Conservation (phyloP, 23 tunicate species). For the Halocynthia aurantium region DNA sequence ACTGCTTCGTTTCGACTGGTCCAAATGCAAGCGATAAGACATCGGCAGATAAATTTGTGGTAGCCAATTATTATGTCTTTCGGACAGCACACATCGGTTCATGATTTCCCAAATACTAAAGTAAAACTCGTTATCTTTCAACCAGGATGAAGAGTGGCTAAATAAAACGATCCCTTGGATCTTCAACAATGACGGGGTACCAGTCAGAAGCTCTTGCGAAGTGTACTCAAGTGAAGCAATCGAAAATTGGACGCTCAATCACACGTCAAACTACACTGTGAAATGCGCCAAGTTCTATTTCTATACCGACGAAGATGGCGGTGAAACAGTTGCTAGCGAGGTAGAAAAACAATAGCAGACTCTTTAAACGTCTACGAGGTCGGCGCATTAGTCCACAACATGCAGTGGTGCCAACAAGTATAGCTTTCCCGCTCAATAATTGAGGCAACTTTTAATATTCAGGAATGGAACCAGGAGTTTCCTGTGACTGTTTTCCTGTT, state of each 20-base stretch:
- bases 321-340: conserved; percentile 7
- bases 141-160: neutral
- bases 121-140: too few species aligned
- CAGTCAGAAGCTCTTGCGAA: neutral
- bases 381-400: neutral
- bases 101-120: too few species aligned
- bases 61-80: neutral
- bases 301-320: neutral
- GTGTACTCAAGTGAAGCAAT: neutral
- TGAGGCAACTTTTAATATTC: too few species aligned
- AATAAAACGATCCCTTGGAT: conserved; percentile 1
- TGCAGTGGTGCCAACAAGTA: too few species aligned
- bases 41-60: neutral
- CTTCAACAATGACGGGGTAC: neutral
- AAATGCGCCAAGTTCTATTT: neutral
- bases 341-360: neutral
- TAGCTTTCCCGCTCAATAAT: too few species aligned
- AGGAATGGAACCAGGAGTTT: too few species aligned
- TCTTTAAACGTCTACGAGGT: neutral
- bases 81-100: too few species aligned
- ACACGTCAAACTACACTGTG: neutral
- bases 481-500: too few species aligned
- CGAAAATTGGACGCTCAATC: neutral
- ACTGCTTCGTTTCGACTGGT: neutral
- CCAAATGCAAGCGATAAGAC: neutral